phyloP scores from a whole-genome alignment of 2,888 invertebrate genomes.

The Dexiosoma caninum region DNA sequence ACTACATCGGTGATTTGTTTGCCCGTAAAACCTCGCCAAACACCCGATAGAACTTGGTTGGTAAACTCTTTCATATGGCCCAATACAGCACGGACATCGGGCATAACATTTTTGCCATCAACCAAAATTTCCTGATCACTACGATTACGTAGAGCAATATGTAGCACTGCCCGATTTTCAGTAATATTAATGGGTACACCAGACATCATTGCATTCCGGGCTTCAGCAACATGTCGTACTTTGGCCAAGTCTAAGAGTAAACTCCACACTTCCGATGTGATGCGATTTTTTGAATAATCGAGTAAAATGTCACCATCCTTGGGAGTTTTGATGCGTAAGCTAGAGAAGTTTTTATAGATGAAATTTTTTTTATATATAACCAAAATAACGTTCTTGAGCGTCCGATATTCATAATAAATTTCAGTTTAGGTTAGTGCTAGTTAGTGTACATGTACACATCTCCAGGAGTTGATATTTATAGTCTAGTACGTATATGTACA shows the following conservation, averaged over 20 bases:
- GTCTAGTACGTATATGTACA: no score
- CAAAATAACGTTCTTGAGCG: no score
- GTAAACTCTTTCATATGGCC: conserved; percentile 97
- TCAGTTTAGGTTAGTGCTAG: no score
- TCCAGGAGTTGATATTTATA: no score
- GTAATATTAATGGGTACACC: conserved; percentile 99
- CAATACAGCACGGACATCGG: conserved; percentile 93
- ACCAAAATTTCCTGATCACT: conserved; percentile 83
- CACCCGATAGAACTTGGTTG: conserved; percentile 84
- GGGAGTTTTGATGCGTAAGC: conserved; percentile 86
- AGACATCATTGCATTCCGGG: conserved; percentile 92
- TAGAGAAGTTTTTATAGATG: conserved; percentile 71
- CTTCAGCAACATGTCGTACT: conserved; percentile 88
- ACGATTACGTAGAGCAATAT: conserved; percentile 94
- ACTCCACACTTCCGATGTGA: conserved; percentile 86
- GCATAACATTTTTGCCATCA: conserved; percentile 93
- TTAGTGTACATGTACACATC: no score
- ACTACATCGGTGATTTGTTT: conserved; percentile 97
- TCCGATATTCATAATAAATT: no score
- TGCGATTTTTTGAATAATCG: conserved; percentile 97
- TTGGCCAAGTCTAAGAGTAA: conserved; percentile 89
- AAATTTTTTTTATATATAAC: not conserved
- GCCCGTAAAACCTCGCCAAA: conserved; percentile 91
- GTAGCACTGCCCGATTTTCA: conserved; percentile 96
- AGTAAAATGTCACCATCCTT: conserved; percentile 93